Conservation (phyloP, 2,113 vertebrate genomes). For the Oriolus oriolus region DNA sequence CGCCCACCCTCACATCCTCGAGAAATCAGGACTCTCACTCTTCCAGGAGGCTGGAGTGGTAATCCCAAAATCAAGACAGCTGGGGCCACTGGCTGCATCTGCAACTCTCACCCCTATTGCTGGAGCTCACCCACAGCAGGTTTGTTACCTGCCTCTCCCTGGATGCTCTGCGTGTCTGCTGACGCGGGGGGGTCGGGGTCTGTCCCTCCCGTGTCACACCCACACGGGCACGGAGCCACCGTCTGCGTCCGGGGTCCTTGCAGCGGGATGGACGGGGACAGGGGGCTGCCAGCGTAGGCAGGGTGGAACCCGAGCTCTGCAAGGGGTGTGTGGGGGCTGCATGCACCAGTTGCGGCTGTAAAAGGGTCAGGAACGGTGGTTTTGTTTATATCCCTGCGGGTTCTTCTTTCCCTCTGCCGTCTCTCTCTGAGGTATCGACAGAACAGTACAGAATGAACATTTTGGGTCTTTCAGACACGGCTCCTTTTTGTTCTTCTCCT, state of each 20-base stretch:
- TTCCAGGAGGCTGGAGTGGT: neutral
- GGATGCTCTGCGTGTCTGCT: neutral
- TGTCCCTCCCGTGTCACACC: neutral
- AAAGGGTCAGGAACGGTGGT: slow-evolving; percentile 23
- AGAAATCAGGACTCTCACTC: neutral
- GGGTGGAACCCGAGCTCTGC: slow-evolving; percentile 12
- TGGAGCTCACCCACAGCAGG: neutral
- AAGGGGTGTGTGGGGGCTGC: neutral
- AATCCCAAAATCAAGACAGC: neutral
- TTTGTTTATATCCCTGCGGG: neutral
- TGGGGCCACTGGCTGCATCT: neutral
- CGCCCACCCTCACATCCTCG: neutral
- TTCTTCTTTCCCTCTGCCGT: neutral
- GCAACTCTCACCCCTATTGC: neutral
- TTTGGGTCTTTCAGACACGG: neutral
- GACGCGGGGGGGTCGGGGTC: neutral
- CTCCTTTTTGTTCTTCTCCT: neutral
- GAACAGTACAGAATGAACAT: neutral
- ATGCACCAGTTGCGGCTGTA: slow-evolving; percentile 9
- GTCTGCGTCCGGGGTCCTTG: fast-evolving
- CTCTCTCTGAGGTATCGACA: neutral
- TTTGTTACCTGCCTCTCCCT: neutral
- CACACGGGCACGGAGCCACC: neutral
- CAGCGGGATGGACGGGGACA: neutral
- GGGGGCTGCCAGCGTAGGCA: neutral